Evolutionary conservation across 2,113 vertebrate genomes (phyloP).

Genomic region (Herpetotheres cachinnans): DNA sequence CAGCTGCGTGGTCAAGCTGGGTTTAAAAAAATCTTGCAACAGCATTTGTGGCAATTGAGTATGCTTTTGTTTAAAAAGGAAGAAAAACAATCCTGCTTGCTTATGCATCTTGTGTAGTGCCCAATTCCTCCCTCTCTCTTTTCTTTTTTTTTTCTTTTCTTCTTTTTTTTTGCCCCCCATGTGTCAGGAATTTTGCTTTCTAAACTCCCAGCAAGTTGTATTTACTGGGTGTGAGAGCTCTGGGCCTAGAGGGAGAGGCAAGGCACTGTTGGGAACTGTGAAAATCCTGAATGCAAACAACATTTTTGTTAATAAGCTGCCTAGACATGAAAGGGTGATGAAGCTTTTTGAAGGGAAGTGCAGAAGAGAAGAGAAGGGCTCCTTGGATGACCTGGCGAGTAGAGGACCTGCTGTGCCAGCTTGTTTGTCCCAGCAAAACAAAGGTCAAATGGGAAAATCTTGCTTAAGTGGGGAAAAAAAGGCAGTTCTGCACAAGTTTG

Average conservation of each 20-base stretch:
- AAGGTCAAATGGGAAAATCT: background rate
- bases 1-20: background rate
- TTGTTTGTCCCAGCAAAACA: background rate
- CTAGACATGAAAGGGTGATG: background rate
- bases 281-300: background rate
- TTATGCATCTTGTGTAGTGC: background rate
- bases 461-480: background rate
- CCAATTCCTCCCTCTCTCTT: background rate
- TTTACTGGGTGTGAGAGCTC: background rate
- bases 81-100: background rate
- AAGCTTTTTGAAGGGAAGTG: background rate
- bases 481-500: background rate
- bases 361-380: background rate
- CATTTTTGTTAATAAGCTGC: background rate
- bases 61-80: background rate
- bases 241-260: background rate
- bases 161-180: background rate
- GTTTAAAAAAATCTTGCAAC: background rate
- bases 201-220: background rate
- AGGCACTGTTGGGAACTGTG: fast-evolving
- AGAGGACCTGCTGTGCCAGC: background rate
- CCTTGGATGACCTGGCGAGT: background rate
- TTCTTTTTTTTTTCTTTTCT: no score
- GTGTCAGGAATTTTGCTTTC: background rate
- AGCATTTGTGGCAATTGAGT: background rate